These are phyloP conservation scores for Drosophila bifasciata DNA, from an alignment of 1,140 invertebrate genomes.

Conservation along the genomic window DNA sequence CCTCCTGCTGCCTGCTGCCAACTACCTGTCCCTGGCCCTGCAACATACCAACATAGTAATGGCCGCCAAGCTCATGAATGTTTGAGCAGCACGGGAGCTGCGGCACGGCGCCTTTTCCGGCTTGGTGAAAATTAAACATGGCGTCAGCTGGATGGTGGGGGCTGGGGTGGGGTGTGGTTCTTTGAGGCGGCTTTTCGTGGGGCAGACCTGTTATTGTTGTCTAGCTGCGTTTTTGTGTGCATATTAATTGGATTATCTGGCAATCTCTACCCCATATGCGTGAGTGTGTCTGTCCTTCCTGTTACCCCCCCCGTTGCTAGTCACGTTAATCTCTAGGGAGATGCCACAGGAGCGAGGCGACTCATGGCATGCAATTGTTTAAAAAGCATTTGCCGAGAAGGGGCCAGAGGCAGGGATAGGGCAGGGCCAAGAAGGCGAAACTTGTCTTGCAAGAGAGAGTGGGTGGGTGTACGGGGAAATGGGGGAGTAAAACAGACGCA, in stretches of 20 bases:
- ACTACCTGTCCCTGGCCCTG: conserved; percentile 4
- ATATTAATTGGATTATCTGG: conserved; percentile 81
- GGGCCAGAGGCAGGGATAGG: not conserved
- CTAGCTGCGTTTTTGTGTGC: conserved; percentile 74
- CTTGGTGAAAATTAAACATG: conserved; percentile 49
- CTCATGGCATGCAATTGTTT: conserved; percentile 75
- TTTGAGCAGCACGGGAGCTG: conserved; percentile 33
- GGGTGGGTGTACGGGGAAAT: no score
- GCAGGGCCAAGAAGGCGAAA: conserved; percentile 11
- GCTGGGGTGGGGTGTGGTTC: conserved; percentile 12
- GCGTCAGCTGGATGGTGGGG: conserved; percentile 25
- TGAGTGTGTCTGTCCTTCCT: conserved; percentile 18
- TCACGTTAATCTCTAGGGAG: conserved; percentile 76
- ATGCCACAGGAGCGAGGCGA: conserved; percentile 26
- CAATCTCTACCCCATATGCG: conserved; percentile 37
- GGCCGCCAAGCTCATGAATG: conserved; percentile 51
- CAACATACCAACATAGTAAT: conserved; percentile 17
- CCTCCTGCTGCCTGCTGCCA: conserved; percentile 21
- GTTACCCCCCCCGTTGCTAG: conserved; percentile 17
- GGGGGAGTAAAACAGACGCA: conserved; percentile 61
- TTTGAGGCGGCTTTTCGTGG: not conserved
- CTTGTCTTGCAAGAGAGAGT: no score
- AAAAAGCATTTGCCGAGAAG: conserved; percentile 71
- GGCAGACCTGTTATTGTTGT: conserved; percentile 41
- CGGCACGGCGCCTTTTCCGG: conserved; percentile 28